Evolutionary conservation across 2,113 vertebrate species (phyloP), one percentile per base, ranked within the genome.

Genomic region (Pelvicachromis taeniatus): DNA sequence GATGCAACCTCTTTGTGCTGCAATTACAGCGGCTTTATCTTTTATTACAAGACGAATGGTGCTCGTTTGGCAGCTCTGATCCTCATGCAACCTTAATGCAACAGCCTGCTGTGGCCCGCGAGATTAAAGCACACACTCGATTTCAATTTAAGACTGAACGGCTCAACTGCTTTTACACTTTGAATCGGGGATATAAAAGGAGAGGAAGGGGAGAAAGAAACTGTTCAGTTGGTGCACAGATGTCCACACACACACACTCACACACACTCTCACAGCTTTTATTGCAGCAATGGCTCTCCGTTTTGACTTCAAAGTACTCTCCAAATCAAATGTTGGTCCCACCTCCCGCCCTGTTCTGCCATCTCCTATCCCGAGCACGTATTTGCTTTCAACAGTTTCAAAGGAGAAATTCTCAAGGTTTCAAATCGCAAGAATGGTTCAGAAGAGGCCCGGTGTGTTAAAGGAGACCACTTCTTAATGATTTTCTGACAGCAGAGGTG

Each of bases 131-230:
- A 29, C 11, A 35, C 7, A 55, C 81, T 90, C 79, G 0, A 56
- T 87, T 92, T 90, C 87, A 89, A 92, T 92, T 87, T 65, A 85
- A 80, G 82, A 52, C 77, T 52, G 48, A 87, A 82, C 77, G 58
- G 23, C 79, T 59, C 19, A 82, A 78, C 84, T 83, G 77, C 10
- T 86, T 81, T 78, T 55, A 56, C 38, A 78, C 54, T 80, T 80
- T 91, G 73, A 93, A 87, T 92, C 31, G 82, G 92, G 90, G 78
- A 87, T 82, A 68, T 54, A 65, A 59, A 48, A 35, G 9, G 7
- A 7, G 10, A 78, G 68, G 54, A 42, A 23, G 45, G 31, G 19
- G 35, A 42, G 33, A 80, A 26, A 54, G 38, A 59, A 38, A 56
- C 19, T 1, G 13, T 48, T 82, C 77, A 58, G 48, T 53, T 54